Evolutionary conservation across 2,113 vertebrate genomes (phyloP), one percentile per base, ranked within the genome.

Genomic region (Gadus macrocephalus): DNA sequence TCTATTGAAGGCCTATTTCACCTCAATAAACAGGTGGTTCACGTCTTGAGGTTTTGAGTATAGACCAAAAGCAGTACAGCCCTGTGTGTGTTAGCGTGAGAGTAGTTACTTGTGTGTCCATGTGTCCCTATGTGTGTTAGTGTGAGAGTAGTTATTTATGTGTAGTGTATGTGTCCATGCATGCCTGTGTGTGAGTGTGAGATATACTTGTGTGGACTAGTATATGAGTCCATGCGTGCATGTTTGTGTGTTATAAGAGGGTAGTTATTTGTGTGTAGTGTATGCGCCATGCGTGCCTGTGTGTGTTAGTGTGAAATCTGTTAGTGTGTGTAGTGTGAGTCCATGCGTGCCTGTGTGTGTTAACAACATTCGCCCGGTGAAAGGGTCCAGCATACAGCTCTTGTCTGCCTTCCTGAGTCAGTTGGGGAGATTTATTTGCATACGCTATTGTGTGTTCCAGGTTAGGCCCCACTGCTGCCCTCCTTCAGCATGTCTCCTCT

Each of bases 391-490:
- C 68, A 16, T 19, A 11, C 5, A 64, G 28, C 76, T 71, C 64
- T 62, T 64, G 62, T 63, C 25, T 63, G 64, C 60, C 67, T 73
- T 71, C 60, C 42, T 16, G 55, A 16, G 72, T 38, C 75, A 65
- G 70, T 69, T 58, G 69, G 15, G 64, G 70, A 61, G 31, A 76
- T 66, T 70, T 49, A 85, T 82, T 83, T 67, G 80, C 78, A 81
- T 85, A 68, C 72, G 58, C 73, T 66, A 76, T 83, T 83, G 76
- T 83, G 66, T 31, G 62, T 68, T 27, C 56, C 62, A 78, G 82
- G 67, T 81, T 81, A 70, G 74, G 75, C 80, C 73, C 76, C 73
- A 61, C 64, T 71, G 76, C 67, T 76, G 66, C 17, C 67, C 67
- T 68, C 67, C 67, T 59, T 60, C 28, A 58, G 2, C 53, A 17